phyloP scores from a whole-genome alignment of 2,113 vertebrate species.

The Archilochus colubris region DNA sequence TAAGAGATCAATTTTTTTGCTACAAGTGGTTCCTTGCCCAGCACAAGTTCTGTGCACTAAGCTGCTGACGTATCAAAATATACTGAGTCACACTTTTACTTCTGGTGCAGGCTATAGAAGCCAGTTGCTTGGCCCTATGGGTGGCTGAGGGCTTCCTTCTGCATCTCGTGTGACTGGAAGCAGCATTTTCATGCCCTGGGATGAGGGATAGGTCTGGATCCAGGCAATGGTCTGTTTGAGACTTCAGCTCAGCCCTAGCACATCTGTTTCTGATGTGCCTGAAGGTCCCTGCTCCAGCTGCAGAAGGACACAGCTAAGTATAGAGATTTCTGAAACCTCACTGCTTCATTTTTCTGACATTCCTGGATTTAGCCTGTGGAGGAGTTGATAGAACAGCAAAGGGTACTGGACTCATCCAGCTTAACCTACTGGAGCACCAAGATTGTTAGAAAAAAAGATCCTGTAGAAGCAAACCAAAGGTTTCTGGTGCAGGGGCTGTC shows the following conservation, averaged over 20 bases:
- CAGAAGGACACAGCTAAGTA: not conserved
- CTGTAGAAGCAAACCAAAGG: not conserved
- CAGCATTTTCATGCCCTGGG: rapidly evolving
- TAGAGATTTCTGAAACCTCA: not conserved
- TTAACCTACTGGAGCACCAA: not conserved
- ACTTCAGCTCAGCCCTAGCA: not conserved
- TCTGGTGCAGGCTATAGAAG: not conserved
- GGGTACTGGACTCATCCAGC: not conserved
- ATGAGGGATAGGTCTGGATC: not conserved
- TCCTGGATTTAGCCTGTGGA: not conserved
- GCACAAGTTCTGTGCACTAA: not conserved
- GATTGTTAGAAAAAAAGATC: not conserved
- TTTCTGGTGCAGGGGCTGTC: not conserved
- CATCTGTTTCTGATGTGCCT: not conserved
- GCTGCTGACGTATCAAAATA: not conserved
- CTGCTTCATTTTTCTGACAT: not conserved
- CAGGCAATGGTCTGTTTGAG: not conserved
- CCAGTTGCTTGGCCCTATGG: not conserved
- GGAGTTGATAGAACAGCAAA: not conserved
- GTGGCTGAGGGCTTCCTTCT: not conserved
- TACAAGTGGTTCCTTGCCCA: not conserved
- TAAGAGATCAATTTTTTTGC: not conserved
- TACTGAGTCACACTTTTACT: not conserved
- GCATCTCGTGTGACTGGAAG: not conserved
- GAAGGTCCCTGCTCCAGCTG: not conserved